These are phyloP conservation scores for Beris chalybata DNA, from an alignment of 2,888 invertebrate genomes.

Conservation along the genomic window DNA sequence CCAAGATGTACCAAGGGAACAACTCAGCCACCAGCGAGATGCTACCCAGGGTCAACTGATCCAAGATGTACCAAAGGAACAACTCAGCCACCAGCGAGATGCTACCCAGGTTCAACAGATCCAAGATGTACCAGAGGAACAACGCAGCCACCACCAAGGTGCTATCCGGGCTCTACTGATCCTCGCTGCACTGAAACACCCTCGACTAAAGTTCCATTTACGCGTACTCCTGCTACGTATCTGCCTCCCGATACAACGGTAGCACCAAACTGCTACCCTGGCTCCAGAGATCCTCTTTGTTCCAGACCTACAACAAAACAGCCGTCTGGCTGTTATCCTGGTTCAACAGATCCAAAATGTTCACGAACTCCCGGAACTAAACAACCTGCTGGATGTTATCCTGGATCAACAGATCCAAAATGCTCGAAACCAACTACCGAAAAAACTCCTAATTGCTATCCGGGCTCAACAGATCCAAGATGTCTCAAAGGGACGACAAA, in stretches of 20 bases:
- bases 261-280: constrained; percentile 46
- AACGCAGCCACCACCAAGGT: constrained; percentile 37
- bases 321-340: constrained; percentile 45
- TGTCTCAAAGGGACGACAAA: constrained; percentile 42
- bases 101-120: constrained; percentile 50
- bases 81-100: constrained; percentile 14
- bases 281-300: constrained; percentile 45
- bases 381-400: constrained; percentile 49
- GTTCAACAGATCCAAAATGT: constrained; percentile 47
- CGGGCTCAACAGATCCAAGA: constrained; percentile 47
- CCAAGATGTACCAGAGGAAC: neutral
- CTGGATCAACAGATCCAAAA: constrained; percentile 47
- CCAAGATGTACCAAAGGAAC: no score
- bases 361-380: constrained; percentile 45
- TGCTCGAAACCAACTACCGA: constrained; percentile 42
- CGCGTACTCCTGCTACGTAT: constrained; percentile 43
- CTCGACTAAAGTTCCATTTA: constrained; percentile 34
- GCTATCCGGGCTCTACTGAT: no score
- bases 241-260: constrained; percentile 40
- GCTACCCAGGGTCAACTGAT: constrained; percentile 48
- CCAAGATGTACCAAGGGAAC: constrained; percentile 40
- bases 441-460: constrained; percentile 42
- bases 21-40: constrained; percentile 42
- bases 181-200: constrained; percentile 44
- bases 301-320: constrained; percentile 36